Base-by-base conservation (phyloP, 2,888 invertebrate species). In the Timema cristinae region DNA sequence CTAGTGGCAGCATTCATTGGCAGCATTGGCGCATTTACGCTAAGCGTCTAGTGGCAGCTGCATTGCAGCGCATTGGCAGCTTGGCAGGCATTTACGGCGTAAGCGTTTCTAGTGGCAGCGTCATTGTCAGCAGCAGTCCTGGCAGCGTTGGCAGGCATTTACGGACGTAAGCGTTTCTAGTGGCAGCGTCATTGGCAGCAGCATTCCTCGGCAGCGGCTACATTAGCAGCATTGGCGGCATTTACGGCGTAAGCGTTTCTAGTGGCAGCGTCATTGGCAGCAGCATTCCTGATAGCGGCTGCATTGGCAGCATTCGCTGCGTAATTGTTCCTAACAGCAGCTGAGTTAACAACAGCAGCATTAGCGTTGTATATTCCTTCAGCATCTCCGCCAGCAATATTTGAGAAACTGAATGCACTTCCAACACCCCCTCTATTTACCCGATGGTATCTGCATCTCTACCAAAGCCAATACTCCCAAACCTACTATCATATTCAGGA, bases 21-120 rank as follows among this genome's bases (percentile, higher is more conserved):
- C n/a, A n/a, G n/a, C n/a, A n/a, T n/a, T n/a, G n/a, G 51, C 50
- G 15, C 67, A 50, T 50, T 32, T 50, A 15, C 52, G 67, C 51
- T 61, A 15, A 10, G 50, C 50, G 13, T 67, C 50, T 50, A 32
- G 50, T 32, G n/a, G n/a, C n/a, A n/a, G n/a, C n/a, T n/a, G n/a
- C n/a, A n/a, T n/a, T n/a, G n/a, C n/a, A n/a, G n/a, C n/a, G n/a
- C n/a, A n/a, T n/a, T n/a, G n/a, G n/a, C n/a, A n/a, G n/a, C n/a
- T 32, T 59, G 32, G 63, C 63, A 63, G 63, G 63, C 63, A 48
- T 63, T 48, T 8, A 48, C 63, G 16, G 63, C 47, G 63, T 32
- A 32, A 63, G 47, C 63, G 48, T 63, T 63, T 63, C 9, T 15
- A 47, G 63, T 48, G 48, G 63, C 63, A 47, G 63, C 47, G 32